These are phyloP conservation scores for Machimus atricapillus DNA, from an alignment of 2,888 invertebrate species.

Conservation along the genomic window DNA sequence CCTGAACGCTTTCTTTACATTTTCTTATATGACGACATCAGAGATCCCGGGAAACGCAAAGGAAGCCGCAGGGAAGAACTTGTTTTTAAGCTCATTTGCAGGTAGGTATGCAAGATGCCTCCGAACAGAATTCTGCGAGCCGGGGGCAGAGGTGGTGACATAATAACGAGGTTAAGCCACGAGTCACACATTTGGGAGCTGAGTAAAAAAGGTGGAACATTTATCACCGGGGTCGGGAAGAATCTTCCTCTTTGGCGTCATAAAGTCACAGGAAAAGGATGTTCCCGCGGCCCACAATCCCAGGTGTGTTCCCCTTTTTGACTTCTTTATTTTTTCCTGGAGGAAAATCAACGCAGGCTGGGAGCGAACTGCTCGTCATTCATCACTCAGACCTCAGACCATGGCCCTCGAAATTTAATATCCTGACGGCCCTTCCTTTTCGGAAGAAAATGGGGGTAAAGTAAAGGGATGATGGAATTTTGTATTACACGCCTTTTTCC, in stretches of 20 bases:
- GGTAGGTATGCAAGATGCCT: conserved; percentile 2
- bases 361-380: not conserved
- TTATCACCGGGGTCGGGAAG: not conserved
- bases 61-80: not conserved
- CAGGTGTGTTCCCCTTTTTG: not conserved
- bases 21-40: not conserved
- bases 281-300: not conserved
- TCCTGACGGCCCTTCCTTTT: not conserved
- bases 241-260: not conserved
- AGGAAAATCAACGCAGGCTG: not conserved
- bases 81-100: conserved; percentile 21
- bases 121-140: not conserved
- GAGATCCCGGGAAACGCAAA: not conserved
- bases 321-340: not conserved
- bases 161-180: not conserved
- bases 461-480: conserved; percentile 5
- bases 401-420: conserved; percentile 5
- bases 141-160: not conserved
- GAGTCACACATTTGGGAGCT: not conserved
- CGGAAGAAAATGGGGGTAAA: not conserved
- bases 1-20: not conserved
- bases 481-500: not conserved
- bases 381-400: not conserved
- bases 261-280: not conserved
- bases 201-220: conserved; percentile 9